These are phyloP conservation scores for Gymnarchus niloticus DNA, from an alignment of 2,113 vertebrate species.

Conservation along the genomic window DNA sequence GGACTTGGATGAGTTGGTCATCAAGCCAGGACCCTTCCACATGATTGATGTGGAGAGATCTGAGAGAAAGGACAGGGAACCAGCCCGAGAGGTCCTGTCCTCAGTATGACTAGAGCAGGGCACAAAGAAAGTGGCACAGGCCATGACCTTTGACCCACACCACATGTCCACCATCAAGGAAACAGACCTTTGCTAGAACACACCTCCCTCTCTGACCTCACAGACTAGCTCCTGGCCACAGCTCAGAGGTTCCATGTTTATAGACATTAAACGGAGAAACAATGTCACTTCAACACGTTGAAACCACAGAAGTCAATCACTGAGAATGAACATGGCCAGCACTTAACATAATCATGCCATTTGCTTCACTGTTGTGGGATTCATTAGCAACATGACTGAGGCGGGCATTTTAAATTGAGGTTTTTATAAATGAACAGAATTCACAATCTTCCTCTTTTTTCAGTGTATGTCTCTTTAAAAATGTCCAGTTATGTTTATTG, in stretches of 20 bases:
- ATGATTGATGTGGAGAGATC: constrained; percentile 70
- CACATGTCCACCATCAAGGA: constrained; percentile 34
- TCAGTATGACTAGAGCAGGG: constrained; percentile 80
- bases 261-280: background rate
- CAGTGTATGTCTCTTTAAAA: background rate
- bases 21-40: constrained; percentile 71
- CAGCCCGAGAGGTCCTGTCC: constrained; percentile 74
- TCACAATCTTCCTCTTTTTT: background rate
- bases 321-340: background rate
- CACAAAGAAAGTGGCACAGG: constrained; percentile 59
- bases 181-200: constrained; percentile 37
- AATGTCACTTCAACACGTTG: background rate
- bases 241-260: background rate
- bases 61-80: constrained; percentile 71
- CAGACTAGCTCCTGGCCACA: background rate
- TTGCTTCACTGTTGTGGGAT: background rate
- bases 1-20: constrained; percentile 67
- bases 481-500: too few species aligned
- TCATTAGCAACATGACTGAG: background rate
- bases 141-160: constrained; percentile 29
- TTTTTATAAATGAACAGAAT: background rate
- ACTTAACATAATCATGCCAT: background rate
- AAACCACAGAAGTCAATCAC: background rate
- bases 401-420: background rate
- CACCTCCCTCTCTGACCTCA: background rate